Conservation (phyloP, 2,113 vertebrate genomes). For the Seriola dumerili region DNA sequence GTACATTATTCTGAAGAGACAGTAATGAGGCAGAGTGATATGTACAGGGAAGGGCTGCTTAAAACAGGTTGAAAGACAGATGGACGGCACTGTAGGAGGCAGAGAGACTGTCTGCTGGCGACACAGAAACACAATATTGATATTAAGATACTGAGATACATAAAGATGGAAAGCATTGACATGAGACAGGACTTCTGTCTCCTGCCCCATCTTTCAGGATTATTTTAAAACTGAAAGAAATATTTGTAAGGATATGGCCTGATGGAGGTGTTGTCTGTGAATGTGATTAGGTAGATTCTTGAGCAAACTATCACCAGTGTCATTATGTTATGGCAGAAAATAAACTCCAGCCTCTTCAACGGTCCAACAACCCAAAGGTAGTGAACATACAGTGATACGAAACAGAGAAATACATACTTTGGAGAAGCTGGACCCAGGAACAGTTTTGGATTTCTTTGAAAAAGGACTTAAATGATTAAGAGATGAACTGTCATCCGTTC, state of each 20-base stretch:
- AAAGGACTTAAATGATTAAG: not conserved
- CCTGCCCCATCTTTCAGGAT: not conserved
- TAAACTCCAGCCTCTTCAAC: not conserved
- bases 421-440: not conserved
- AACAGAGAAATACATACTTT: not conserved
- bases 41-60: not conserved
- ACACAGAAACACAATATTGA: slow-evolving; percentile 12
- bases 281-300: not conserved
- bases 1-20: not conserved
- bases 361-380: not conserved
- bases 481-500: not conserved
- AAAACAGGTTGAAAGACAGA: slow-evolving; percentile 54
- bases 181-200: not conserved
- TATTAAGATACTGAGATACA: not conserved
- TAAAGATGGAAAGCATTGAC: not conserved
- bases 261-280: not conserved
- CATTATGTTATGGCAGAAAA: not conserved
- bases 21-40: not conserved
- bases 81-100: slow-evolving; percentile 50
- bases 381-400: not conserved
- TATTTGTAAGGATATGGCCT: no score
- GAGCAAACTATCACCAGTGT: not conserved
- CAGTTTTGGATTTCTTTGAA: not conserved
- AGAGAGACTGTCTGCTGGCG: slow-evolving; percentile 25
- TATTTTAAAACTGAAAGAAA: not conserved